phyloP scores from a whole-genome alignment of 2,888 invertebrate genomes.

The Invenusta paracnida region DNA sequence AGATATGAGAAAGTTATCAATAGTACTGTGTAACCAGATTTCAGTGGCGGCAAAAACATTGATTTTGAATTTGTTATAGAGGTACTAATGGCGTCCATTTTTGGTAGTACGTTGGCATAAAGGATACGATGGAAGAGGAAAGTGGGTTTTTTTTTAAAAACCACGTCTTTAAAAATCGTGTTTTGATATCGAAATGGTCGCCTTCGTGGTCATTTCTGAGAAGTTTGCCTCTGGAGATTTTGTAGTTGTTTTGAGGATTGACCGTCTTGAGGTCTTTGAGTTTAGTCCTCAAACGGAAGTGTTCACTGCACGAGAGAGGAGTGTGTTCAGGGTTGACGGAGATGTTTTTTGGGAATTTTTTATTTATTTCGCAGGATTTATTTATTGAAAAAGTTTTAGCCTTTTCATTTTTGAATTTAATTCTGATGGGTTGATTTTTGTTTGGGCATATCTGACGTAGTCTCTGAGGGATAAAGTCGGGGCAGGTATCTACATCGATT shows the following conservation, averaged over 20 bases:
- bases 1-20: background rate
- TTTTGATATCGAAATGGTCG: background rate
- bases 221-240: background rate
- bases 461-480: background rate
- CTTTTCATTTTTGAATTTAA: background rate
- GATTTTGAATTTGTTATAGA: background rate
- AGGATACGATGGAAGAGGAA: background rate
- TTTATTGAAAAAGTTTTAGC: background rate
- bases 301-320: background rate
- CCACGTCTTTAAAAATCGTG: background rate
- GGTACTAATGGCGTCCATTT: background rate
- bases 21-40: background rate
- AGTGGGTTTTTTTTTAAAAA: too few relatives aligned
- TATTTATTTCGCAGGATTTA: background rate
- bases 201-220: background rate
- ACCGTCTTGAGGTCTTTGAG: slow-evolving; percentile 13
- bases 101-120: background rate
- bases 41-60: background rate
- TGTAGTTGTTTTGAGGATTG: background rate
- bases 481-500: background rate
- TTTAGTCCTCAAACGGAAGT: background rate
- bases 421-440: background rate
- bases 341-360: background rate
- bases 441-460: background rate
- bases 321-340: background rate